Percentiles rank a stretch among this genome's conserved stretches.
These are phyloP conservation scores for Uropsilus gracilis DNA, from an alignment of 2,113 vertebrate species.

Conservation along the genomic window DNA sequence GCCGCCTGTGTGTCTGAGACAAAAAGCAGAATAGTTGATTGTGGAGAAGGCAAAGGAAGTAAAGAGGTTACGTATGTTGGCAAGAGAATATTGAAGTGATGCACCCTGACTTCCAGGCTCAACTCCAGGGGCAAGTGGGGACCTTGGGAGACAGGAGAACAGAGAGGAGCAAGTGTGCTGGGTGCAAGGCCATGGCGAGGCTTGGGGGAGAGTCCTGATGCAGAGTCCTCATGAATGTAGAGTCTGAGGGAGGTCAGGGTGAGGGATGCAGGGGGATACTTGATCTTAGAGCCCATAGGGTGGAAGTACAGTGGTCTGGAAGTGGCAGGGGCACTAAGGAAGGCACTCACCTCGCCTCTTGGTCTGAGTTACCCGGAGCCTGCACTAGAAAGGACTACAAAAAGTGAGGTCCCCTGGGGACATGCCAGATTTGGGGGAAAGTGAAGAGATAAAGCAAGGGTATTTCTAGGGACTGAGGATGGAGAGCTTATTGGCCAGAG, in stretches of 20 bases:
- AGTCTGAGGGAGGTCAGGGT: neutral
- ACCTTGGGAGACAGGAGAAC: neutral
- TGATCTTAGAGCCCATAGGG: neutral
- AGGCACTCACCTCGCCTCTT: neutral
- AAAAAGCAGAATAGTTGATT: neutral
- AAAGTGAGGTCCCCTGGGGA: neutral
- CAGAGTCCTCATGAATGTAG: neutral
- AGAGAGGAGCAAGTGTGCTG: neutral
- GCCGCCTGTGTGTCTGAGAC: constrained; percentile 46
- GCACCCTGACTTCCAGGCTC: neutral
- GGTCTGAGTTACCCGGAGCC: neutral
- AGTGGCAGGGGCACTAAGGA: neutral
- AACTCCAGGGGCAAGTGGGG: neutral
- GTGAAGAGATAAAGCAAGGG: neutral
- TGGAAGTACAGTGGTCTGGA: neutral
- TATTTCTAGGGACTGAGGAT: neutral
- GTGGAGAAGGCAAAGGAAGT: neutral
- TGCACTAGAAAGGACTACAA: neutral
- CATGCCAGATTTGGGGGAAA: neutral
- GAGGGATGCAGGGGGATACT: neutral
- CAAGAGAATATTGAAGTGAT: neutral
- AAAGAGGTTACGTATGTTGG: neutral
- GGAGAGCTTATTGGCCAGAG: neutral
- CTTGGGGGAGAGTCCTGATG: neutral
- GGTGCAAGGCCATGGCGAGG: neutral